These are phyloP conservation scores for Nymphicus hollandicus DNA, from an alignment of 2,113 vertebrate species.

Conservation along the genomic window DNA sequence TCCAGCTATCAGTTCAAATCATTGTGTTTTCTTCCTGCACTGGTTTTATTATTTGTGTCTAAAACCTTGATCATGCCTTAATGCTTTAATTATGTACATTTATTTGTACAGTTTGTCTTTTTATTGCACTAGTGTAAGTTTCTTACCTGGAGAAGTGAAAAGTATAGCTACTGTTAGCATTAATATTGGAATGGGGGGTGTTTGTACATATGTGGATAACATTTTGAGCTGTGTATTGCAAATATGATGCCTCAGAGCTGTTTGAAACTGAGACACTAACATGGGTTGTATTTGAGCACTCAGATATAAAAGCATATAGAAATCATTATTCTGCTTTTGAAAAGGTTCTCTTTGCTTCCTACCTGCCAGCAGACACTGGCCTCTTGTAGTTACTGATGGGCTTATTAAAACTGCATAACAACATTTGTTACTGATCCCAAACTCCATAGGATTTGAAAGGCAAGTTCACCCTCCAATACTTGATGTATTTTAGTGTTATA, in stretches of 20 bases:
- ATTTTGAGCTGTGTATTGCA: not conserved
- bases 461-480: not conserved
- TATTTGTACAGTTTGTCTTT: not conserved
- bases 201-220: rapidly evolving
- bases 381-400: not conserved
- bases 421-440: not conserved
- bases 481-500: rapidly evolving
- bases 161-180: too few species aligned
- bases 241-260: not conserved
- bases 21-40: not conserved
- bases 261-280: not conserved
- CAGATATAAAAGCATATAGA: not conserved
- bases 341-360: not conserved
- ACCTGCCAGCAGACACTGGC: not conserved
- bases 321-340: not conserved
- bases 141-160: not conserved
- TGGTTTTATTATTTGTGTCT: not conserved
- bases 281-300: not conserved
- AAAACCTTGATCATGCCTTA: not conserved
- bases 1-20: not conserved
- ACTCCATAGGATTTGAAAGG: not conserved
- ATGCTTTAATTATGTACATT: not conserved
- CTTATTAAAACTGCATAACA: not conserved
- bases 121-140: not conserved
- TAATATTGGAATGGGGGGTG: not conserved